A percentile compares a stretch with the other conserved stretches of the same genome.
Conservation (phyloP, 2,113 vertebrate genomes). For the Phrynocephalus versicolor region DNA sequence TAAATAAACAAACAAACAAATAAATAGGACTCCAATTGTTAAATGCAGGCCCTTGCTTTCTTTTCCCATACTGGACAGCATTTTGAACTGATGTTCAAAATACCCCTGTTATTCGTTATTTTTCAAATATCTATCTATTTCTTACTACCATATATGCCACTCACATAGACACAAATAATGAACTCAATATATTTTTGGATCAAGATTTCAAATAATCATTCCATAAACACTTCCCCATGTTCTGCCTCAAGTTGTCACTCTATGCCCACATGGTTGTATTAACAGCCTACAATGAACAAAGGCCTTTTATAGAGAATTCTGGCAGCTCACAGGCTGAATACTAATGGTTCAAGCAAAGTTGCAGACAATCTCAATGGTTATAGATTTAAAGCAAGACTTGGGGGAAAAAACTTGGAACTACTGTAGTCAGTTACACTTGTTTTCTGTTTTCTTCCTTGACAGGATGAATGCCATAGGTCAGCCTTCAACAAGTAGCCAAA, state of each 20-base stretch:
- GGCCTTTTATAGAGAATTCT: slow-evolving; percentile 44
- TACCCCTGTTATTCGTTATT: not conserved
- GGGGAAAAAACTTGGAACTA: not conserved
- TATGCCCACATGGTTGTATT: not conserved
- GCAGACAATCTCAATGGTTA: slow-evolving; percentile 17
- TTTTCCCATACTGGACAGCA: not conserved
- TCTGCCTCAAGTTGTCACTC: slow-evolving; percentile 31
- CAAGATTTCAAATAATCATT: slow-evolving; percentile 27
- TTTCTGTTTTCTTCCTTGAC: not conserved
- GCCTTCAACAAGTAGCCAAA: not conserved
- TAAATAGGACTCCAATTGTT: too few relatives aligned
- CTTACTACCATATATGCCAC: not conserved
- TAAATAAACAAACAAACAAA: too few relatives aligned
- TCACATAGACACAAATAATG: not conserved
- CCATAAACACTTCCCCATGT: slow-evolving; percentile 54
- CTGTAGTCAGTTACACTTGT: not conserved
- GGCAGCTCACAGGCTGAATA: slow-evolving; percentile 22
- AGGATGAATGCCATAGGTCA: slow-evolving; percentile 2
- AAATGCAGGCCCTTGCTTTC: too few relatives aligned
- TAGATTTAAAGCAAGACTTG: not conserved
- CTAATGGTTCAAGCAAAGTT: slow-evolving; percentile 39
- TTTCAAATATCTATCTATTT: not conserved
- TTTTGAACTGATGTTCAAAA: slow-evolving; percentile 4
- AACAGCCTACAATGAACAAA: slow-evolving; percentile 52
- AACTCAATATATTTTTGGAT: not conserved